Conservation (phyloP, 2,797 vertebrate genomes). For the Amblyraja radiata region DNA sequence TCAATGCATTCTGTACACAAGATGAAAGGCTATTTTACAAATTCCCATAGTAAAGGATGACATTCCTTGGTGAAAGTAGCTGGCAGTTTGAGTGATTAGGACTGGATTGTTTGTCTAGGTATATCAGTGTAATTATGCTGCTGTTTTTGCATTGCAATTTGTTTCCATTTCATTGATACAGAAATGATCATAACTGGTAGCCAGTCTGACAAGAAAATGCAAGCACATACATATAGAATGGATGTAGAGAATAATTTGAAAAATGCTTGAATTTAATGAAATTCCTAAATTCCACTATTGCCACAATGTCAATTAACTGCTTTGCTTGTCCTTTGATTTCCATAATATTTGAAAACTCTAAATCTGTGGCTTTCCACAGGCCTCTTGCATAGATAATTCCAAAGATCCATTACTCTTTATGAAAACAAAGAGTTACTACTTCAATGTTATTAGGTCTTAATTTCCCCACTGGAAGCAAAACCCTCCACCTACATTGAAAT, state of each 20-base stretch:
- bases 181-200: background rate
- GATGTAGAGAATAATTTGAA: background rate
- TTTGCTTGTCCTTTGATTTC: too few relatives aligned
- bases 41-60: background rate
- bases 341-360: too few relatives aligned
- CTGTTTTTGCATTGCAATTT: background rate
- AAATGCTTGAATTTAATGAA: background rate
- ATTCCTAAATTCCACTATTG: too few relatives aligned
- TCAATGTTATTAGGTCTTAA: too few relatives aligned
- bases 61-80: background rate
- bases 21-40: background rate
- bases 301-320: too few relatives aligned
- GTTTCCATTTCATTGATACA: background rate
- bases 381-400: too few relatives aligned
- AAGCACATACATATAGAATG: background rate
- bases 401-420: too few relatives aligned
- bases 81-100: background rate
- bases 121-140: background rate
- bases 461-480: background rate
- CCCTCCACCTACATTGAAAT: background rate
- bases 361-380: too few relatives aligned
- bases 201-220: background rate
- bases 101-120: background rate
- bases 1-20: too few relatives aligned
- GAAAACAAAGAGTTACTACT: too few relatives aligned